These are phyloP conservation scores for Xenops minutus DNA, from an alignment of 2,797 vertebrate species.

Conservation along the genomic window DNA sequence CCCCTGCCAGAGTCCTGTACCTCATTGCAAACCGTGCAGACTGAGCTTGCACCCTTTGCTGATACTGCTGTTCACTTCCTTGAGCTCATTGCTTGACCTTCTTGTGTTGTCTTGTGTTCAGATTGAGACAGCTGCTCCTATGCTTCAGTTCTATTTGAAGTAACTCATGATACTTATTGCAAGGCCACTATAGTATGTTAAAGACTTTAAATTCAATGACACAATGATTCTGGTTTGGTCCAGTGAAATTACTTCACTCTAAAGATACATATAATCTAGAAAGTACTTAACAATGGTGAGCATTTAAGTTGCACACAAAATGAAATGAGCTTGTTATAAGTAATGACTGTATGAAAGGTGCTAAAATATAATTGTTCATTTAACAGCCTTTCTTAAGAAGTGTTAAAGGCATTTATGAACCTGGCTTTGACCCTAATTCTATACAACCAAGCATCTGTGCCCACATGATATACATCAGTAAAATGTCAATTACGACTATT, in stretches of 20 bases:
- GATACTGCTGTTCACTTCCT: not conserved
- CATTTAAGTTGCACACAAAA: not conserved
- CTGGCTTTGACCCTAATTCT: not conserved
- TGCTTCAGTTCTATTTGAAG: not conserved
- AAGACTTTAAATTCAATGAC: not conserved
- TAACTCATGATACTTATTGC: not conserved
- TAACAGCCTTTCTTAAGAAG: not conserved
- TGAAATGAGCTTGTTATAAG: not conserved
- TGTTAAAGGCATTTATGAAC: not conserved
- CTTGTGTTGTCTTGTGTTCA: not conserved
- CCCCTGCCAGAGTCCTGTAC: rapidly evolving
- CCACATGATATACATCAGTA: not conserved
- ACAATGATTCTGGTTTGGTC: not conserved
- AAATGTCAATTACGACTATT: not conserved
- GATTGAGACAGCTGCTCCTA: not conserved
- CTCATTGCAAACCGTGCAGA: not conserved
- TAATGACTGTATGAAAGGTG: not conserved
- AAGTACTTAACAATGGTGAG: not conserved
- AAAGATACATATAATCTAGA: not conserved
- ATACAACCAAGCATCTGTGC: not conserved
- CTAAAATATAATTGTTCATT: constrained; percentile 8
- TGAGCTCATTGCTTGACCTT: not conserved
- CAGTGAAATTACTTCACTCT: not conserved
- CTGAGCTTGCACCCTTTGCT: not conserved
- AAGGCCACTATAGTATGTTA: not conserved